phyloP scores from a whole-genome alignment of 1,140 invertebrate genomes.

The Drosophila suzukii region DNA sequence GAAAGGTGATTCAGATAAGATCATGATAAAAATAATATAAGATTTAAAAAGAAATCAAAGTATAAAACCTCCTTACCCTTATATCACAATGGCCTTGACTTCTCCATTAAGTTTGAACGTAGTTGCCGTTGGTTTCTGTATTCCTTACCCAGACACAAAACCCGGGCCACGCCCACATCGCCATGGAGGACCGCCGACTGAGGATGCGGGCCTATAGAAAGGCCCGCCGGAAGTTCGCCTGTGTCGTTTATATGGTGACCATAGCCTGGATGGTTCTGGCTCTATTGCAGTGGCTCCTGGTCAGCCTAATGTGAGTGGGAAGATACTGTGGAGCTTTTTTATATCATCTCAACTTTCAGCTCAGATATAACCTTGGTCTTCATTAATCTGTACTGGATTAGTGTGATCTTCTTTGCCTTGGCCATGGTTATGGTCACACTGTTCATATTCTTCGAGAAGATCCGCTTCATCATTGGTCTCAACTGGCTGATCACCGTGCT shows the following conservation, averaged over 20 bases:
- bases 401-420: constrained; percentile 45
- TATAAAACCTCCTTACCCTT: background rate
- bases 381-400: constrained; percentile 22
- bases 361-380: background rate
- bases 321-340: accelerated
- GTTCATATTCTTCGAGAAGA: constrained; percentile 58
- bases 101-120: constrained; percentile 10
- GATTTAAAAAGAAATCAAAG: too few species aligned
- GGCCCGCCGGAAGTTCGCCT: constrained; percentile 56
- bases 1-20: too few species aligned
- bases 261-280: constrained; percentile 46
- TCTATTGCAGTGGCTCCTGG: constrained; percentile 43
- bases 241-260: constrained; percentile 48
- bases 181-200: constrained; percentile 49
- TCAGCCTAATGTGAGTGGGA: constrained; percentile 44
- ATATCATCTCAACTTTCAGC: constrained; percentile 8
- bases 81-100: constrained; percentile 19
- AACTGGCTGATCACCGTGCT: constrained; percentile 50
- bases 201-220: constrained; percentile 34
- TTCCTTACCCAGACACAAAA: background rate
- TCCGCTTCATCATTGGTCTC: constrained; percentile 36
- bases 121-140: constrained; percentile 14
- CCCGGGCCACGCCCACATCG: background rate
- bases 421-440: constrained; percentile 32
- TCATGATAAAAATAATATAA: too few species aligned